Evolutionary conservation across 2,888 invertebrate species (phyloP).

Genomic region (Galerucella pusilla): DNA sequence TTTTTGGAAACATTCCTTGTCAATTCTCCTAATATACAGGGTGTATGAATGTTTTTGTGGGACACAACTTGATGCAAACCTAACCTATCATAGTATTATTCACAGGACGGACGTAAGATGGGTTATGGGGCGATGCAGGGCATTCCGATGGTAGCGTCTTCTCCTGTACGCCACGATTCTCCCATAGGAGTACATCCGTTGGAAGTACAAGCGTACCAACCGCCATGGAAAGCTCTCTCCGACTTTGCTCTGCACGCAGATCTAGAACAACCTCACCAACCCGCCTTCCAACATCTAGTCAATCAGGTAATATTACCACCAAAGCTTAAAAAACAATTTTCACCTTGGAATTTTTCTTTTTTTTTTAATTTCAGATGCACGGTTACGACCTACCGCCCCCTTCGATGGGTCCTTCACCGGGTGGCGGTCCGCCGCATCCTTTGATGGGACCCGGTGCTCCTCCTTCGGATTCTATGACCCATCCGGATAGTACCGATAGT

Average conservation of each 20-base stretch:
- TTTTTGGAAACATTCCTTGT: no score
- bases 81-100: constrained; percentile 67
- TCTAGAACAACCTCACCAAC: constrained; percentile 87
- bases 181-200: constrained; percentile 87
- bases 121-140: constrained; percentile 96
- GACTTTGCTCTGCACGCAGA: constrained; percentile 97
- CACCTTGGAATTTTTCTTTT: neutral
- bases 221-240: constrained; percentile 96
- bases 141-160: constrained; percentile 97
- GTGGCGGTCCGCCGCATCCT: constrained; percentile 66
- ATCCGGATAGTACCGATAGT: constrained; percentile 87
- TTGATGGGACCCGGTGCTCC: constrained; percentile 71
- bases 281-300: constrained; percentile 96
- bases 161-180: constrained; percentile 90
- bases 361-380: constrained; percentile 80
- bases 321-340: neutral
- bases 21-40: no score
- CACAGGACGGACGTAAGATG: constrained; percentile 92
- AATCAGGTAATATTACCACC: constrained; percentile 77
- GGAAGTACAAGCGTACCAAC: constrained; percentile 94
- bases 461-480: constrained; percentile 73
- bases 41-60: no score
- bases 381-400: constrained; percentile 80
- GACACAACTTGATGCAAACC: constrained; percentile 37
- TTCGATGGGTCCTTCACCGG: constrained; percentile 66